Base-by-base conservation (phyloP, 2,113 vertebrate species). In the Odobenus rosmarus region DNA sequence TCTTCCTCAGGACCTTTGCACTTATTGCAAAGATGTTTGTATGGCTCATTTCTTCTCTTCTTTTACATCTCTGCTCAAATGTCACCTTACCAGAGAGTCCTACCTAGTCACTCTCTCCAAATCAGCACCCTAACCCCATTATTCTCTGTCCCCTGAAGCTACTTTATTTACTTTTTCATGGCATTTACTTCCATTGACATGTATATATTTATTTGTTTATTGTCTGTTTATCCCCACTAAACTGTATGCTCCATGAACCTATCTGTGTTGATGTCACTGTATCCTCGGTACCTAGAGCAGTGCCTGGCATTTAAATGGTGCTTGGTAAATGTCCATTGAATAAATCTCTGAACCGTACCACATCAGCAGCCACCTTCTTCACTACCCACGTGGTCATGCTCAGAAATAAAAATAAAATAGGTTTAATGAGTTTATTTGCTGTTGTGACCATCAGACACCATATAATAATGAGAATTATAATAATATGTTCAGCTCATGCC, bases 351-450 rank as follows among this genome's bases (percentile, higher is more conserved):
- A 79, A 53, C 64, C 16, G 26, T 7, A 3, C 19, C 51, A 26
- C 72, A 61, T 55, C 31, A 21, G 13, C 72, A 91, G 33, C 13
- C 1, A 12, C 57, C 16, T 77, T 81, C 59, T 93, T 88, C 18
- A 24, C 16, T 33, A 24, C 31, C 26, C 33, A 53, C 10, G 16
- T 42, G n/a, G 59, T 55, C 16, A 53, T 12, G 24, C 69, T 72
- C 55, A 92, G 36, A 88, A 77, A 69, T 88, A 80, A 42, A 82
- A 80, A 83, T 15, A 36, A 61, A 69, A 74, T 36, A 51, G 24
- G 16, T 33, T 55, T 49, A 55, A 11, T 79, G 39, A n/a, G 33
- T 94, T 95, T 23, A 19, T 71, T 62, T 86, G 16, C 79, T 69
- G 4, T 28, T 71, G 16, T 91, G 39, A 53, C 24, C 46, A 24